Conservation (phyloP, 2,797 vertebrate genomes). For the Phaenicophaeus curvirostris region DNA sequence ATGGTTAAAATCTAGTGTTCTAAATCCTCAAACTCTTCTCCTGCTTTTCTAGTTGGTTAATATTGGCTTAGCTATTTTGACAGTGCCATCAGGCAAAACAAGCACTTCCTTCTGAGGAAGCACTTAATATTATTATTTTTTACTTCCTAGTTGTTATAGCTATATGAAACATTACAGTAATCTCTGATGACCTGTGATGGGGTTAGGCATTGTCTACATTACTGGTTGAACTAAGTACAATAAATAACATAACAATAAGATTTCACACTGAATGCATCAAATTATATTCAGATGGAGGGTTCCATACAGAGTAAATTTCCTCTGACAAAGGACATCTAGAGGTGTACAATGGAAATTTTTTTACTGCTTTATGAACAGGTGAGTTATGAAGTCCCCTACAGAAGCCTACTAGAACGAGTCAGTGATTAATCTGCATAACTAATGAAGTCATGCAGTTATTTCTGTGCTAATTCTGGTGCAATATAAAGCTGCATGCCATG, state of each 20-base stretch:
- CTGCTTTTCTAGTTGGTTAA: not conserved
- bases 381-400: not conserved
- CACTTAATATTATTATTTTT: not conserved
- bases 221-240: not conserved
- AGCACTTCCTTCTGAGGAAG: not conserved
- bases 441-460: constrained; percentile 24
- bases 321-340: not conserved
- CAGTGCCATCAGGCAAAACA: not conserved
- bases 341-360: not conserved
- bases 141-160: not conserved
- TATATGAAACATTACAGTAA: not conserved
- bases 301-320: not conserved
- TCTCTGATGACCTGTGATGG: not conserved
- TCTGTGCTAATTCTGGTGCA: not conserved
- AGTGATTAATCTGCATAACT: constrained; percentile 29
- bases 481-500: not conserved
- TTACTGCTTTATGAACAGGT: not conserved
- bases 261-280: not conserved
- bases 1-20: not conserved
- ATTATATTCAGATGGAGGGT: not conserved
- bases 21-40: not conserved
- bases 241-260: not conserved
- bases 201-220: not conserved
- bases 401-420: not conserved
- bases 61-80: not conserved